phyloP scores from a whole-genome alignment of 1,140 invertebrate species.

The Chironomus striatipennis region DNA sequence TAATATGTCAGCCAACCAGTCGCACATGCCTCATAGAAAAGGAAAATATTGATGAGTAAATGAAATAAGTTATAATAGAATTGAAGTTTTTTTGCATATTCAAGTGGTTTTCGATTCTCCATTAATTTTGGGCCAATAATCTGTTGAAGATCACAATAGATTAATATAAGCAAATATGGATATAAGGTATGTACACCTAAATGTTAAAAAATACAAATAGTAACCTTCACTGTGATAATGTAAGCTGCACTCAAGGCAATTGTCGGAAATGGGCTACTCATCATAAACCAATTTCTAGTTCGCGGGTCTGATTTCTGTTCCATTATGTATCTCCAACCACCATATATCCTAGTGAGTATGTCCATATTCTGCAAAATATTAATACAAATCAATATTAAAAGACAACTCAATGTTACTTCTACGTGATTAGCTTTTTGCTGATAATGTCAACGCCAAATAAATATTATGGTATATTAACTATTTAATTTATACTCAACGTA shows the following conservation, averaged over 20 bases:
- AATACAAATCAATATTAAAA: no score
- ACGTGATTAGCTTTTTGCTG: no score
- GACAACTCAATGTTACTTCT: no score
- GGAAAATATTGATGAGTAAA: constrained; percentile 74
- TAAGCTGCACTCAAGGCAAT: constrained; percentile 65
- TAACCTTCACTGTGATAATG: constrained; percentile 66
- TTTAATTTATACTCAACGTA: not conserved
- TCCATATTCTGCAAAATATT: not conserved
- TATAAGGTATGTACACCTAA: not conserved
- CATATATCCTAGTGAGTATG: constrained; percentile 32
- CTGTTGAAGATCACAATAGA: constrained; percentile 38
- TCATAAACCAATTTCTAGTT: constrained; percentile 73
- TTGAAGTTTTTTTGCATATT: constrained; percentile 61
- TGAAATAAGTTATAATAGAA: constrained; percentile 80
- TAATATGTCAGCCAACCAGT: constrained; percentile 69
- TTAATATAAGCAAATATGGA: not conserved
- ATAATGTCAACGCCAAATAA: not conserved
- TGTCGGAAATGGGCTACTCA: constrained; percentile 75
- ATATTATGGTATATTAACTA: not conserved
- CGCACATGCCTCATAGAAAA: constrained; percentile 61
- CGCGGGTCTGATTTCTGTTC: constrained; percentile 70
- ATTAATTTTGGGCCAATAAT: constrained; percentile 75
- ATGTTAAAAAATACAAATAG: not conserved
- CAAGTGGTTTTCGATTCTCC: constrained; percentile 80
- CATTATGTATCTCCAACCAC: constrained; percentile 57